Evolutionary conservation across 2,797 vertebrate genomes (phyloP), one percentile per base, ranked within the genome.

Genomic region (Pampus argenteus): DNA sequence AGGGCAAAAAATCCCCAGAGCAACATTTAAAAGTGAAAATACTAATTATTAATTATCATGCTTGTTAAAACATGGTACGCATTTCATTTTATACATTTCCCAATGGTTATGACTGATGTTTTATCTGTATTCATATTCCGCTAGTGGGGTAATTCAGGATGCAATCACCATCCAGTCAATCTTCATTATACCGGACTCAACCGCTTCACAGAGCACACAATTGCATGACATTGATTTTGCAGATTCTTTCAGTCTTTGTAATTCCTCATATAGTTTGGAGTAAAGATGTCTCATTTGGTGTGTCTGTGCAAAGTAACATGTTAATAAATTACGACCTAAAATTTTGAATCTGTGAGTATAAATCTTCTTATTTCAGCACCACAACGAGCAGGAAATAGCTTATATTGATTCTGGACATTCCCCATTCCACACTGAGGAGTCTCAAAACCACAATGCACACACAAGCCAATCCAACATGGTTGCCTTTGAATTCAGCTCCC

Each of bases 221-320:
- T 88, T 90, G 85, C 76, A 74, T 83, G 71, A 79, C 86, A 91
- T 90, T 91, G 88, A 89, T 91, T 91, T 78, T 31, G 58, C 81
- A 78, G 73, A 91, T 89, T 74, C 52, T 85, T 66, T 75, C 64
- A 34, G 70, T 76, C 77, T 55, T 61, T 82, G 75, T 86, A 81
- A 89, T 92, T 86, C 81, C 62, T 87, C 72, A 68, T 45, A 66
- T 55, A 77, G 56, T 23, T 18, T 67, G 66, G 66, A 40, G 68
- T 66, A 76, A 76, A 87, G 71, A 79, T 58, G 57, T 66, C 70
- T 78, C 60, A 26, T 71, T 72, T 60, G 6, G 55, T 66, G 31
- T 48, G 57, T 26, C 49, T 50, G 67, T 65, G 79, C 66, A 82
- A 80, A 86, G 65, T 67, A 78, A 86, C 66, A 84, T 78, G 71